These are phyloP conservation scores for Drosophila nigritarsus DNA, from an alignment of 2,888 invertebrate genomes.

Conservation along the genomic window DNA sequence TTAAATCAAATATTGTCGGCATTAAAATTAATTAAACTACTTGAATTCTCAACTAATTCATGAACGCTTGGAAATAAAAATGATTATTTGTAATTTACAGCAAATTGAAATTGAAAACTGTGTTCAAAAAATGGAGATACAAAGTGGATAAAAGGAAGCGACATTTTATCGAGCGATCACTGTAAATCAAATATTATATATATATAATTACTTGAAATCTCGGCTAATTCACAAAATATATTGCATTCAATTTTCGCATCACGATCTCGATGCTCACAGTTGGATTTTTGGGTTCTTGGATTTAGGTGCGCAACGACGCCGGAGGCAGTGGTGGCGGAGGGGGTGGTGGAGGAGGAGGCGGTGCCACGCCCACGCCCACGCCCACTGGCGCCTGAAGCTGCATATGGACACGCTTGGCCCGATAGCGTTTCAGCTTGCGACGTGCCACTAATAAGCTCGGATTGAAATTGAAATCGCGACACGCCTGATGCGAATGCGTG, in stretches of 20 bases:
- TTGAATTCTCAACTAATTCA: background rate
- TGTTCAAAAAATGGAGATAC: background rate
- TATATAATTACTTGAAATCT: constrained; percentile 14
- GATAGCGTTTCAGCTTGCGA: constrained; percentile 82
- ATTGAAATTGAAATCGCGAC: constrained; percentile 79
- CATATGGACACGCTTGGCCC: constrained; percentile 67
- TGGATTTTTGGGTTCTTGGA: constrained; percentile 10
- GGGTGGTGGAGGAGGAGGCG: constrained; percentile 39
- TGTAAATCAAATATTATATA: no score
- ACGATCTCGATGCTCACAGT: constrained; percentile 57
- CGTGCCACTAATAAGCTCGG: constrained; percentile 83
- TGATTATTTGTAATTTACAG: background rate
- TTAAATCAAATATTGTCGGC: constrained; percentile 52
- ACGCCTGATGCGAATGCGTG: constrained; percentile 42
- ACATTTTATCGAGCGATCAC: background rate
- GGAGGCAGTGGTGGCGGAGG: constrained; percentile 45
- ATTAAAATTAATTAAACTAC: constrained; percentile 33
- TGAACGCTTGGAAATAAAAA: background rate
- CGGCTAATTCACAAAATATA: constrained; percentile 49
- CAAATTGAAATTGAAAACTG: constrained; percentile 1
- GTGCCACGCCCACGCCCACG: constrained; percentile 20
- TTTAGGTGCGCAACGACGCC: constrained; percentile 44
- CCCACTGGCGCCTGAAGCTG: constrained; percentile 39
- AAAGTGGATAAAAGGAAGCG: background rate
- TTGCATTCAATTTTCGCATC: constrained; percentile 72